Base-by-base conservation (phyloP, 2,797 vertebrate genomes). In the Gastrophryne carolinensis region DNA sequence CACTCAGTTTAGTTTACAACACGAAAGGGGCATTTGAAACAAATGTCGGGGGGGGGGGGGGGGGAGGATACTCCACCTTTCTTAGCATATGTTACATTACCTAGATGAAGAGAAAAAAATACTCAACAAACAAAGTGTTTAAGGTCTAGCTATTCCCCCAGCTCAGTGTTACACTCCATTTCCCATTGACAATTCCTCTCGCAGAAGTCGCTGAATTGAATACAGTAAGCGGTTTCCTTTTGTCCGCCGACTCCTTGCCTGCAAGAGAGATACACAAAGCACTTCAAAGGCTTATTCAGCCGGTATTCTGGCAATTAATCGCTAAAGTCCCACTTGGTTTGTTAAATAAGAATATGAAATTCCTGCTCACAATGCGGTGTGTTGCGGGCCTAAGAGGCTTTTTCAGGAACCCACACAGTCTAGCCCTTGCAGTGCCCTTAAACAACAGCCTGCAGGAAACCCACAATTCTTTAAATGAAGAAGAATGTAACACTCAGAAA, bases 21-120 rank as follows among this genome's bases (percentile, higher is more conserved):
- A 78, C 72, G 58, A 78, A 78, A 72, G 65, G 75, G 68, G 75
- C 37, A 47, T 77, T 71, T 71, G 60, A 71, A 77, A 67, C 66
- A 56, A 56, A 77, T 64, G 67, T 50, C 37, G 21, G 49, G 19
- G 21, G 23, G 32, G 35, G 39, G 29, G 56, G 41, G 39, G 35
- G 50, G 7, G 8, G 35, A 39, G 67, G 68, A 41, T 52, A 26
- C 41, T 53, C 35, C 37, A 35, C 11, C 44, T 62, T 65, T 78
- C 32, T 58, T 56, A 65, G 52, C 75, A 71, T 72, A 78, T 78
- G 75, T 78, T 78, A 78, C 68, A 72, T 66, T 78, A 78, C 75
- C 68, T 86, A 84, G 87, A 82, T 81, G 80, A 79, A 86, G 83
- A 84, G 89, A 89, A 91, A 69, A 49, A 76, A 76, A 64, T 30